A percentile compares a stretch with the other conserved stretches of the same genome.
These are phyloP conservation scores for Channa maculata DNA, from an alignment of 2,113 vertebrate species.

Conservation along the genomic window DNA sequence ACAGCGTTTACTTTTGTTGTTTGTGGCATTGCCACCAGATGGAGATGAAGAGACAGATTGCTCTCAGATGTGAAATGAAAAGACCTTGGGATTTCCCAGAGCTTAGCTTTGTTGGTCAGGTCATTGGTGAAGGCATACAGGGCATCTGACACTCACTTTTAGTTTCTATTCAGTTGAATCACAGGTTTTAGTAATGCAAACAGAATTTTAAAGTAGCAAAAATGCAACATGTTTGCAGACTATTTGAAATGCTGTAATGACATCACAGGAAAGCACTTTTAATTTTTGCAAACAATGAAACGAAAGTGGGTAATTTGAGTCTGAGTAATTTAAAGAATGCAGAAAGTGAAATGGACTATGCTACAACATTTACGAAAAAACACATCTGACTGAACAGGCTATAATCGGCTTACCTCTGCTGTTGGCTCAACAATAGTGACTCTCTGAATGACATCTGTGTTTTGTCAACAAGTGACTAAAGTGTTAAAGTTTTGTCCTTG, in stretches of 20 bases:
- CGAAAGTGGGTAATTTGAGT: background rate
- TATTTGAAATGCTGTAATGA: background rate
- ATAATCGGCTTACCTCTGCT: background rate
- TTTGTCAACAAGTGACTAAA: conserved; percentile 27
- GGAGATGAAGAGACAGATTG: conserved; percentile 2
- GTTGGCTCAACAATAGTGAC: conserved; percentile 30
- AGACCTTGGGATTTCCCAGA: background rate
- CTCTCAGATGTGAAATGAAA: background rate
- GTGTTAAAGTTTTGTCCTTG: conserved; percentile 9
- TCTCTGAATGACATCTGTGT: background rate
- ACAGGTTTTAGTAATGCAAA: background rate
- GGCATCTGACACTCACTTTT: background rate
- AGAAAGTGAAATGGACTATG: conserved; percentile 7
- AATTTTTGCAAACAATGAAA: background rate
- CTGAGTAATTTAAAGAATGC: conserved; percentile 8
- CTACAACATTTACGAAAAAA: background rate
- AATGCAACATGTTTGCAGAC: background rate
- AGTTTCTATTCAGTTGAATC: background rate
- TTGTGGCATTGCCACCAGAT: conserved; percentile 32
- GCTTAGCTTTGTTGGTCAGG: too few species aligned
- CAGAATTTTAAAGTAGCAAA: background rate
- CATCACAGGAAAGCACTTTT: background rate
- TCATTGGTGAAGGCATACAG: too few species aligned
- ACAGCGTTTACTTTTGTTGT: conserved; percentile 13
- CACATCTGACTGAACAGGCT: background rate